A percentile compares a stretch with the other conserved stretches of the same genome.
These are phyloP conservation scores for Ctenochaetus hawaiiensis DNA, from an alignment of 2,797 vertebrate species.

Conservation along the genomic window DNA sequence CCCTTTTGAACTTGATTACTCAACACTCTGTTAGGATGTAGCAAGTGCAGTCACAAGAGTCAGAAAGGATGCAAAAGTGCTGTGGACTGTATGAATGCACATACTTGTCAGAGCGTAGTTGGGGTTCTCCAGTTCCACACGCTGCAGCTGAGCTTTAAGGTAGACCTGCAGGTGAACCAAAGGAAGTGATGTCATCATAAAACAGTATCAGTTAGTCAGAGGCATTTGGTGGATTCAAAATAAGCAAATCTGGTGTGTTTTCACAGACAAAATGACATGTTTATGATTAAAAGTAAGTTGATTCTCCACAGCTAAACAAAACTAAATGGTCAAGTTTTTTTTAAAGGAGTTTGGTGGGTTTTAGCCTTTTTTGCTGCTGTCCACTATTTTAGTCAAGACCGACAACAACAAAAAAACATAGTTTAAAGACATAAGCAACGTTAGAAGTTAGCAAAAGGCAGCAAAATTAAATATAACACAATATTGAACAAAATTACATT, in stretches of 20 bases:
- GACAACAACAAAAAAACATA: background rate
- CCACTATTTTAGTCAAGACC: background rate
- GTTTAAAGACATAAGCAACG: too few species aligned
- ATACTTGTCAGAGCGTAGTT: slow-evolving; percentile 98
- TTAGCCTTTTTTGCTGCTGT: background rate
- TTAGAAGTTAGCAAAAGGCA: too few species aligned
- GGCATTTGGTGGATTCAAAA: background rate
- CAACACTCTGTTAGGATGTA: background rate
- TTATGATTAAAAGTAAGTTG: too few species aligned
- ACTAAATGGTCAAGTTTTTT: too few species aligned
- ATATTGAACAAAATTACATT: too few species aligned
- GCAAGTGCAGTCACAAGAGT: background rate
- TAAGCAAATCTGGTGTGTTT: background rate
- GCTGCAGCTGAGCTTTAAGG: slow-evolving; percentile 95
- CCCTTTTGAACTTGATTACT: background rate
- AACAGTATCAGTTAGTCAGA: background rate
- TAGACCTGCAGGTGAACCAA: slow-evolving; percentile 85
- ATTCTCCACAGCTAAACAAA: too few species aligned
- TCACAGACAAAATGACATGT: too few species aligned
- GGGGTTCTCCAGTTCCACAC: slow-evolving; percentile 97
- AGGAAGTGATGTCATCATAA: slow-evolving; percentile 30
- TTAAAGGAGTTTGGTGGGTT: background rate
- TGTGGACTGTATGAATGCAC: slow-evolving; percentile 54
- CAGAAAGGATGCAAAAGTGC: background rate
- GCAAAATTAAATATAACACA: too few species aligned